Conservation (phyloP, 2,888 invertebrate genomes). For the Macaria notata region DNA sequence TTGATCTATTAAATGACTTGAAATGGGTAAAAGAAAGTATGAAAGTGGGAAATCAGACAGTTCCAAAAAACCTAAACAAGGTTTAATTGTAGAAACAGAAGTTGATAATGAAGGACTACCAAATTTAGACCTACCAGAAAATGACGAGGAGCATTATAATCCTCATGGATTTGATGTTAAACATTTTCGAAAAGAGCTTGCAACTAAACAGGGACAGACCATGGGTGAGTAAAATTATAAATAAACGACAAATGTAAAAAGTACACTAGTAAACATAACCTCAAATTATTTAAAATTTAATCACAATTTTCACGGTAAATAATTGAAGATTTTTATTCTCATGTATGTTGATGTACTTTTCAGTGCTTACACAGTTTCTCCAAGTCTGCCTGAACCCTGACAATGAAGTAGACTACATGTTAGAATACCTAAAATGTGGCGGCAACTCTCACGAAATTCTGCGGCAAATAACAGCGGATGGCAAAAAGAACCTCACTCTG, state of each 20-base stretch:
- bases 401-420: conserved; percentile 74
- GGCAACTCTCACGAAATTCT: conserved; percentile 88
- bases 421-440: conserved; percentile 86
- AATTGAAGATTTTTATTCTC: no score
- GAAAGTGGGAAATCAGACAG: conserved; percentile 43
- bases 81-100: conserved; percentile 36
- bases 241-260: neutral
- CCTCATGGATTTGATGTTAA: conserved; percentile 78
- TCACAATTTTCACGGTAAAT: no score
- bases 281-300: neutral
- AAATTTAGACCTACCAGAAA: conserved; percentile 34
- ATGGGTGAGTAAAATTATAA: conserved; percentile 66
- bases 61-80: conserved; percentile 49
- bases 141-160: conserved; percentile 32
- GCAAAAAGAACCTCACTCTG: conserved; percentile 82
- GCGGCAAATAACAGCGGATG: conserved; percentile 83
- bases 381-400: conserved; percentile 78
- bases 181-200: conserved; percentile 82
- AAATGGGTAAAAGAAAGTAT: conserved; percentile 69
- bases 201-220: conserved; percentile 76
- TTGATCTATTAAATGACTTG: conserved; percentile 25
- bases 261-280: conserved; percentile 2
- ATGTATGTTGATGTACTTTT: conserved; percentile 34
- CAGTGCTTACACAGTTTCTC: conserved; percentile 84
- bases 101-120: conserved; percentile 51